Evolutionary conservation across 2,113 vertebrate genomes (phyloP), one percentile per base, ranked within the genome.

Genomic region (Cephalophus harveyi): DNA sequence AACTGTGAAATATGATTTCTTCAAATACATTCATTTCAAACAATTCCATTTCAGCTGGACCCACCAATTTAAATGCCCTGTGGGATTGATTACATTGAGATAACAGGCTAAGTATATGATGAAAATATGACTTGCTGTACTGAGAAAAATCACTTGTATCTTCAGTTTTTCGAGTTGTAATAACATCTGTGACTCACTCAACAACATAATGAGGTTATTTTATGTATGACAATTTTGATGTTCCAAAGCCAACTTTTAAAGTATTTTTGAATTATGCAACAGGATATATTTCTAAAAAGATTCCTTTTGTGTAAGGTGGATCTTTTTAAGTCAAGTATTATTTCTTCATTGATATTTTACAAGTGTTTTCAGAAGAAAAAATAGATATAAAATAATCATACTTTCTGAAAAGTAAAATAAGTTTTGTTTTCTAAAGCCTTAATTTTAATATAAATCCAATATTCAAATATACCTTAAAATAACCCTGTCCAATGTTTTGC

Each of bases 291-390:
- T 94, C 89, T 97, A 36, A 90, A 89, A 94, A 23, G 7, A 95
- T 83, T 62, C 9, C 10, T 89, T 93, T 95, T 86, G 13, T 94
- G 85, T 81, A 54, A 82, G 27, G 21, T 94, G 15, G 40, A 71
- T 62, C 96, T 6, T 95, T 86, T 7, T 67, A 95, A 96, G 89
- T 95, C 43, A 90, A 94, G 11, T 76, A 86, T 92, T 91, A 91
- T 82, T 92, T 95, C 64, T 54, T 79, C 57, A 82, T 50, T 91
- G 59, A 78, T 81, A 88, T 95, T 82, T 90, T 71, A 57, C 50
- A 10, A 86, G 1, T 19, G 83, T 87, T 93, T 93, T 79, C 17
- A 78, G 83, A 71, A 48, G 48, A 7, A 50, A 81, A 94, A 92
- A 50, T 36, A 17, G 11, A 25, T 48, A 92, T 71, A 92, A 96